Evolutionary conservation across 2,797 vertebrate species (phyloP).

Genomic region (Falco rusticolus): DNA sequence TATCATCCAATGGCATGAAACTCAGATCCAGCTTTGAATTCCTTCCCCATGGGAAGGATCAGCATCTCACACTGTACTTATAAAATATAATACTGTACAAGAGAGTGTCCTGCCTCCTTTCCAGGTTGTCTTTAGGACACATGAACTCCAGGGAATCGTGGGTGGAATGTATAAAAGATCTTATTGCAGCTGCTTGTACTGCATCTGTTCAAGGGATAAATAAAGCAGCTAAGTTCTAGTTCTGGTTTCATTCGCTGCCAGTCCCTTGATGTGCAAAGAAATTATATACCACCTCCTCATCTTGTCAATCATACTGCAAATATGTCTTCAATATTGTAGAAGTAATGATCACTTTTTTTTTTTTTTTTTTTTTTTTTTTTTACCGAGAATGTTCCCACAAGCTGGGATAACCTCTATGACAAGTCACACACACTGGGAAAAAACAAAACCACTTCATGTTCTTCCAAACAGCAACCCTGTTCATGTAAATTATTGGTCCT

Average conservation of each 20-base stretch:
- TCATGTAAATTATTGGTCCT: background rate
- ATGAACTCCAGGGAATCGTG: slow-evolving; percentile 39
- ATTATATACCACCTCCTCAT: slow-evolving; percentile 56
- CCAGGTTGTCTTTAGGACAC: slow-evolving; percentile 67
- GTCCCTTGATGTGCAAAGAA: slow-evolving; percentile 45
- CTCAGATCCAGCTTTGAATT: background rate
- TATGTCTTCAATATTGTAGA: slow-evolving; percentile 16
- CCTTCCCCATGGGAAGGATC: background rate
- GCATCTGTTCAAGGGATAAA: slow-evolving; percentile 74
- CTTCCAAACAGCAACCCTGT: background rate
- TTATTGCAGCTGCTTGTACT: slow-evolving; percentile 57
- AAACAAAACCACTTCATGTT: background rate
- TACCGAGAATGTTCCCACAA: background rate
- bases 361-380: background rate
- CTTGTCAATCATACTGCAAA: slow-evolving; percentile 56
- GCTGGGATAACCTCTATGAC: background rate
- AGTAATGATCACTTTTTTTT: background rate
- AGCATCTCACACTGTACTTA: slow-evolving; percentile 14
- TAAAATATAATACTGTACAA: slow-evolving; percentile 46
- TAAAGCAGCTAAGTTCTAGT: slow-evolving; percentile 64
- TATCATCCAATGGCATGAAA: background rate
- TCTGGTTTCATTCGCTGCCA: slow-evolving; percentile 55
- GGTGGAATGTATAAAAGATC: slow-evolving; percentile 56
- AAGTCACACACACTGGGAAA: background rate
- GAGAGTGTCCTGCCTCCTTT: slow-evolving; percentile 1